Base-by-base conservation (phyloP, 2,797 vertebrate genomes). In the Arctocebus calabarensis region DNA sequence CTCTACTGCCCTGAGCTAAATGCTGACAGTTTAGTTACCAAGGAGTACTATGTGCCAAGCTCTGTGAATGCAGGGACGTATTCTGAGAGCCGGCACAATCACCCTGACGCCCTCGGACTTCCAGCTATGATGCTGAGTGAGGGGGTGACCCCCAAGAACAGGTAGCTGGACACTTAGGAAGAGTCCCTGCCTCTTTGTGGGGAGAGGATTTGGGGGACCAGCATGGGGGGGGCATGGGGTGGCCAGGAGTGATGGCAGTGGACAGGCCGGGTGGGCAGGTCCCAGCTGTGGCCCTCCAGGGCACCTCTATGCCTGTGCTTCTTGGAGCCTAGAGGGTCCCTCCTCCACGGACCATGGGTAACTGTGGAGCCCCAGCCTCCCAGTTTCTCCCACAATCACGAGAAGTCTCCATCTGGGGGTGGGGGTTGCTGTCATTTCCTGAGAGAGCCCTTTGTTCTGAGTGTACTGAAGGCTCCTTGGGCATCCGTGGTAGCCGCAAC, bases 121-220 rank as follows among this genome's bases (percentile, higher is more conserved):
- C 32, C 71, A 52, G 37, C 57, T 2, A 12, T 3, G 5, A 77
- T 0, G 7, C 43, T 32, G 23, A 16, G 40, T 29, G 48, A 37
- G 32, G 3, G 23, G 3, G 34, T 25, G 27, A 9, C 10, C 0
- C 2, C 16, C 0, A 1, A 3, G n/a, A 43, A 20, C 32, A 43
- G 5, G 8, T 3, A 10, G 3, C n/a, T 14, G 7, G 55, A 11
- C 40, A 37, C 27, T 27, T 16, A 19, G 11, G 43, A 14, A 20
- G 14, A 19, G n/a, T 79, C 13, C n/a, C 11, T 4, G 7, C 19
- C 70, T 32, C 48, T 5, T 14, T 8, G 37, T 2, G 5, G 40
- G 77, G 37, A 62, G 16, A 62, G 25, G 37, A 40, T 34, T 57
- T 81, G n/a, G 23, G 10, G 34, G 48, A 52, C 7, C 16, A 17